Conservation (phyloP, 2,113 vertebrate species). For the Lasiurus borealis region DNA sequence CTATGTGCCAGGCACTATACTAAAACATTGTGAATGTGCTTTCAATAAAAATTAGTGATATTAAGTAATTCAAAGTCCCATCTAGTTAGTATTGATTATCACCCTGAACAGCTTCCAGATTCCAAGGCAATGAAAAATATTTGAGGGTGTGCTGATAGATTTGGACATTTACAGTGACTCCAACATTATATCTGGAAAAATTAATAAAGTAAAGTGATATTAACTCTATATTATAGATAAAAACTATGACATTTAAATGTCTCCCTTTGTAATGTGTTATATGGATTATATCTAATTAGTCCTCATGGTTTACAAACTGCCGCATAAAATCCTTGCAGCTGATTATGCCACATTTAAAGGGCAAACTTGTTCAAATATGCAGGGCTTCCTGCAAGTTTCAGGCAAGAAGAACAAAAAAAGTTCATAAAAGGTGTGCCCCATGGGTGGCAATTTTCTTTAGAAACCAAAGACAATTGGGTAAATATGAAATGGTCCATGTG, state of each 20-base stretch:
- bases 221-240: background rate
- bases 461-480: background rate
- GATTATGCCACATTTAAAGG: background rate
- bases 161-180: background rate
- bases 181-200: background rate
- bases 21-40: conserved; percentile 2
- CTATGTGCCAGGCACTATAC: background rate
- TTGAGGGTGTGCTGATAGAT: background rate
- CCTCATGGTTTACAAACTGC: background rate
- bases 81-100: background rate
- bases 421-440: background rate
- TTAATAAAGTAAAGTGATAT: background rate
- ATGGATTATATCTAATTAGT: background rate
- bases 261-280: background rate
- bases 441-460: background rate
- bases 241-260: background rate
- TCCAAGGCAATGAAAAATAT: background rate
- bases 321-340: background rate
- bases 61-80: background rate
- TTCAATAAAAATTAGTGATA: conserved; percentile 27
- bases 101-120: background rate
- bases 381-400: background rate
- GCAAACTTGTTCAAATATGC: background rate
- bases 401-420: background rate
- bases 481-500: background rate